Base-by-base conservation (phyloP, 2,888 invertebrate species). In the Polydrusus tereticollis region DNA sequence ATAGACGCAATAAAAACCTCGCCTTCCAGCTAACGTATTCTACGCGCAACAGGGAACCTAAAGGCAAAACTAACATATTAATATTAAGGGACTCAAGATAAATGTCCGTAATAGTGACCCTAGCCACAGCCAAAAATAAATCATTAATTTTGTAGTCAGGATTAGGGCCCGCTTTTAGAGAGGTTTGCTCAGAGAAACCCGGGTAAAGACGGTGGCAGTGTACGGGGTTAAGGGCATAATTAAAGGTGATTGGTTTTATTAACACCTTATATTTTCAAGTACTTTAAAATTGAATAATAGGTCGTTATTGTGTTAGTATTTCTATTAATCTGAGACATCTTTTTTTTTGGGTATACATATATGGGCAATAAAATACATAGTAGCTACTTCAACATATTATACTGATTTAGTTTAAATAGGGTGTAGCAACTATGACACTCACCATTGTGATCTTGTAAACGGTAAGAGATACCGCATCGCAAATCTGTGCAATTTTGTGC, bases 91-190 rank as follows among this genome's bases (percentile, higher is more conserved):
- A 59, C 45, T 62, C 47, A 67, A 66, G 60, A 52, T 72, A 62
- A 72, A 66, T 67, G 67, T 72, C 62, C 57, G 71, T 72, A 45
- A 45, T 62, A 55, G 72, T 72, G 62, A 67, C 72, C 72, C 67
- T 60, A 67, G 58, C 72, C 67, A 67, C 72, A 67, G 67, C 62
- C 43, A 72, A 72, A 72, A 47, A 63, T 63, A 63, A 63, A 72
- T 72, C 72, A 72, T 72, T 72, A 72, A 72, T 67, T 67, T 63
- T 45, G 45, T 29, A 45, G 67, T 62, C 72, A 16, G 62, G 72
- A 72, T 72, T 72, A 72, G 41, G 26, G 38, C 50, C 55, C 23
- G 65, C 59, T 70, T 65, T 72, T 38, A 57, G 67, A 72, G 67
- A 72, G 66, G 63, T 67, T 63, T 62, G 57, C 45, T 57, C 14